Base-by-base conservation (phyloP, 64 coral and sea anemone genomes). In the Montipora cactus region DNA sequence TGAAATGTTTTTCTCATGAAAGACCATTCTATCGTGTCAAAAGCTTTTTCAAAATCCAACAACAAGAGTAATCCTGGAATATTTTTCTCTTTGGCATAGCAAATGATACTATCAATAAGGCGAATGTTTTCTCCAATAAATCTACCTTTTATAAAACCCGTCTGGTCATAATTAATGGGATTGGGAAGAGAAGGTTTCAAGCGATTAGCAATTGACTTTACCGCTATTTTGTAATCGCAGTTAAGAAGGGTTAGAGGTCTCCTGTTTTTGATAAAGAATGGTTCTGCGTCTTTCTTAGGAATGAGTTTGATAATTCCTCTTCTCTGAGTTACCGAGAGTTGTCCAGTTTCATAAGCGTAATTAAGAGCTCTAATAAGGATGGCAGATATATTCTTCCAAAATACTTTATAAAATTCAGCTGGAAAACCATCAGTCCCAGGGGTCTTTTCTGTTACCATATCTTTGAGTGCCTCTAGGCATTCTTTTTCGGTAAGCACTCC, bases 71-170 rank as follows among this genome's bases (percentile, higher is more conserved):
- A 80, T 80, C 53, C 78, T 59, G 47, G 70, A 25, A 74, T 74
- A 22, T 74, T 59, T 37, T 52, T 80, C 19, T 52, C 53, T 49
- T 48, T 52, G 22, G 77, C 49, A 44, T 79, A 79, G 53, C 53
- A 81, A 51, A 81, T 49, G 46, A 81, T 15, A 15, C 53, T 59
- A 81, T 81, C 53, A 12, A 81, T 81, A n/a, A 81, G 53, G 14
- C 48, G 78, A 49, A 81, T 81, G 20, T 81, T 81, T 81, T 81
- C 78, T 49, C 78, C 78, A n/a, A 50, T 49, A 51, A 81, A 81
- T 46, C 78, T 64, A 64, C 59, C 59, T 64, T 64, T 64, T 64
- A 64, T 11, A 64, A 64, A 64, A 64, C 10, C 59, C 9, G 59
- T 64, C 59, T 64, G 59, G 59, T 64, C 59, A 16, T 64, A 64